Base-by-base conservation (phyloP, 2,888 invertebrate species). In the Acrocyrtus sp. region DNA sequence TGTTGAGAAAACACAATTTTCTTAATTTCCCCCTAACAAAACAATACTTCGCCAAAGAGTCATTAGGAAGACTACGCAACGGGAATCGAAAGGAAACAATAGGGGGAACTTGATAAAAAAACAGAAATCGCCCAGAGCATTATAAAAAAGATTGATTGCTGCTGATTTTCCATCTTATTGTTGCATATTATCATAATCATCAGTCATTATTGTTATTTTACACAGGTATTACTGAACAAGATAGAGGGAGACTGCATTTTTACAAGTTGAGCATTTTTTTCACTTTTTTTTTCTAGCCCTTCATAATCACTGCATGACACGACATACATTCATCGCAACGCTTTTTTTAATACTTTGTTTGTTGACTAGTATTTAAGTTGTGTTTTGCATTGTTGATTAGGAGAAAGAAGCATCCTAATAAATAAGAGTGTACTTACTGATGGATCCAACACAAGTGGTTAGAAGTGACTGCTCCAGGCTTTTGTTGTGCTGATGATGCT, bases 401-500 rank as follows among this genome's bases (percentile, higher is more conserved):
- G n/a, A n/a, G n/a, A n/a, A n/a, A n/a, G n/a, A 84, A 79, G 84
- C 81, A 82, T 86, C 81, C n/a, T n/a, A n/a, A n/a, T n/a, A n/a
- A n/a, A n/a, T n/a, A n/a, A n/a, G n/a, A n/a, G n/a, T 54, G 41
- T 51, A 34, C 85, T 95, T 94, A 2, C 87, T 87, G 60, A 92
- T 87, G 2, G 93, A 93, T 19, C 95, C 95, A 15, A 95, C 95
- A 83, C 95, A 95, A 6, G 95, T 95, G 0, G 95, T 94, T 83
- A 94, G 87, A 72, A 95, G 85, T 47, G 90, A 89, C 34, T 91
- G 90, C 82, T 92, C 91, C 61, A 89, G 83, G 78, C 87, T 83
- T 79, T 84, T 84, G 58, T 81, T 79, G 56, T 77, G 77, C 24
- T 80, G 78, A 63, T 78, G 77, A 60, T 75, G 76, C 29, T 24